These are phyloP conservation scores for Lacanobia oleracea DNA, from an alignment of 2,888 invertebrate species.

Conservation along the genomic window DNA sequence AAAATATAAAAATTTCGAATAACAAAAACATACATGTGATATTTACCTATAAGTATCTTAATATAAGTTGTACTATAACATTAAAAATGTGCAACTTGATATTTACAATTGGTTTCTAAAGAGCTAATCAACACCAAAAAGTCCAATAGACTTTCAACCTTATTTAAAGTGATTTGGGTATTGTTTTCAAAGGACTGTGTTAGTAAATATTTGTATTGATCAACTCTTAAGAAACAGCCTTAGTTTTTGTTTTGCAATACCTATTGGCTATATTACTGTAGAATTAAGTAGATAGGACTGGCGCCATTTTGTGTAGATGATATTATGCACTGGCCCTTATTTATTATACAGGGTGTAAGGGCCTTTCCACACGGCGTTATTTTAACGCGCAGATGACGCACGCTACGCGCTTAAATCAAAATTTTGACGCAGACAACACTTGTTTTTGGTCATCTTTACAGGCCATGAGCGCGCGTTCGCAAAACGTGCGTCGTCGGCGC, in stretches of 20 bases:
- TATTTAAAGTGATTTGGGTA: background rate
- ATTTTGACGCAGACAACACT: too few species aligned
- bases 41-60: slow-evolving; percentile 52
- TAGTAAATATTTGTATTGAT: background rate
- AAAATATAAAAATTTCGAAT: slow-evolving; percentile 40
- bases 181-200: background rate
- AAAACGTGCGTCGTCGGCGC: too few species aligned
- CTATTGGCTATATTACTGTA: background rate
- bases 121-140: background rate
- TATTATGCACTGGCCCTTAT: background rate
- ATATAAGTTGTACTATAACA: slow-evolving; percentile 61
- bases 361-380: too few species aligned
- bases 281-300: slow-evolving; percentile 26
- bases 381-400: too few species aligned
- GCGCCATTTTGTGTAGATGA: background rate
- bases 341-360: too few species aligned
- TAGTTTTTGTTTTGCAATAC: background rate
- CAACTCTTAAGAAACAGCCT: background rate
- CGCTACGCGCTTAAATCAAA: too few species aligned
- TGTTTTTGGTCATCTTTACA: too few species aligned
- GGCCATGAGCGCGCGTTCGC: too few species aligned
- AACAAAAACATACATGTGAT: slow-evolving; percentile 57
- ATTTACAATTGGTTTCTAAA: background rate
- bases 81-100: slow-evolving; percentile 53
- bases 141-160: background rate